A percentile compares a stretch with the other conserved stretches of the same genome.
phyloP scores from a whole-genome alignment of 2,797 vertebrate species.

The Cercopithecus petaurista region DNA sequence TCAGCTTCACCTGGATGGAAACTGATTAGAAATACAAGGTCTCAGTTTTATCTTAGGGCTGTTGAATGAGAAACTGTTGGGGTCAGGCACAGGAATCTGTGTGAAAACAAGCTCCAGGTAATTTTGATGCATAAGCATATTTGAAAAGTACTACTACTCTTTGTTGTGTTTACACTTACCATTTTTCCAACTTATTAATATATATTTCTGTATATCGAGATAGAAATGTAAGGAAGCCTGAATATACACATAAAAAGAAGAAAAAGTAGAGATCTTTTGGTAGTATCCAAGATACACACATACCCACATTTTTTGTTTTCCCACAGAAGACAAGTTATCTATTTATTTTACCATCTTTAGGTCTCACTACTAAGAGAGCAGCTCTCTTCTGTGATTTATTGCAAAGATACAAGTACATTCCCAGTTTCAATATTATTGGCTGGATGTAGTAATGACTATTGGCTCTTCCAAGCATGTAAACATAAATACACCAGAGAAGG shows the following conservation, averaged over 20 bases:
- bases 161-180: background rate
- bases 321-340: background rate
- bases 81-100: background rate
- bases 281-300: background rate
- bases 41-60: background rate
- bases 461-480: slow-evolving; percentile 21
- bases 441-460: background rate
- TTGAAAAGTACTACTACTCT: background rate
- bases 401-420: background rate
- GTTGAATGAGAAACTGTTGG: background rate
- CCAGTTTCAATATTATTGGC: background rate
- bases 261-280: background rate
- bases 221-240: background rate
- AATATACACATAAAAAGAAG: background rate
- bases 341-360: background rate
- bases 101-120: background rate
- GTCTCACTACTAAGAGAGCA: background rate
- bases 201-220: background rate
- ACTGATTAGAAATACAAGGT: background rate
- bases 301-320: background rate
- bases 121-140: background rate
- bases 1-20: background rate
- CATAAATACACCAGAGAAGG: background rate
- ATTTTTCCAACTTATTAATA: background rate
- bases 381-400: slow-evolving; percentile 43